Evolutionary conservation across 2,888 invertebrate species (phyloP), one percentile per base, ranked within the genome.

Genomic region (Danaus chrysippus): DNA sequence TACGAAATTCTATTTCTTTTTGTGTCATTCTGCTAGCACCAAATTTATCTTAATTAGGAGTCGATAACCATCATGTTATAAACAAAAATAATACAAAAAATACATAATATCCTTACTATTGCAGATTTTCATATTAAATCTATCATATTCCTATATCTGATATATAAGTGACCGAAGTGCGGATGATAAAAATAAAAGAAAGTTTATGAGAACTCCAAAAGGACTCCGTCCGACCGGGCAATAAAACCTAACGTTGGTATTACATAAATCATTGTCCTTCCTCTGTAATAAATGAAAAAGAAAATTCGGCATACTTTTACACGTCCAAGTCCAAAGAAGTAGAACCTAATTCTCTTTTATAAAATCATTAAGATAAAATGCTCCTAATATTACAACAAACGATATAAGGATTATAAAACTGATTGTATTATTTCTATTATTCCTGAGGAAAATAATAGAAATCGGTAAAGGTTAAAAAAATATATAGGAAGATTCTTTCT

Each of bases 201-300:
- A 74, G 67, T 78, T 82, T 81, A 83, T 73, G 79, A 79, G 71
- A 71, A 65, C 71, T 70, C 72, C 75, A 69, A 70, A 71, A 77
- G 73, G 70, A 76, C 76, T 78, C 72, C 70, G 72, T 73, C 73
- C 74, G 74, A 74, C 76, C 77, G 79, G 75, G 81, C 82, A 87
- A 86, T 88, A 87, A 86, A 86, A 86, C 74, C 82, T 82, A 78
- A 80, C 76, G 79, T 80, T 78, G 73, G 75, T 80, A 83, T 85
- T 84, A 82, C 83, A 86, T 87, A 87, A 88, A 88, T 87, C 87
- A 87, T 87, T 79, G 77, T 79, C 78, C 81, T 82, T 74, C 75
- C 75, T 73, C 73, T 71, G 80, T 81, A 82, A 85, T 84, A 87
- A 86, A 87, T 82, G 84, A 80, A 83, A 81, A 83, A 81, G 76